These are phyloP conservation scores for Uria lomvia DNA, from an alignment of 2,113 vertebrate species.

Conservation along the genomic window DNA sequence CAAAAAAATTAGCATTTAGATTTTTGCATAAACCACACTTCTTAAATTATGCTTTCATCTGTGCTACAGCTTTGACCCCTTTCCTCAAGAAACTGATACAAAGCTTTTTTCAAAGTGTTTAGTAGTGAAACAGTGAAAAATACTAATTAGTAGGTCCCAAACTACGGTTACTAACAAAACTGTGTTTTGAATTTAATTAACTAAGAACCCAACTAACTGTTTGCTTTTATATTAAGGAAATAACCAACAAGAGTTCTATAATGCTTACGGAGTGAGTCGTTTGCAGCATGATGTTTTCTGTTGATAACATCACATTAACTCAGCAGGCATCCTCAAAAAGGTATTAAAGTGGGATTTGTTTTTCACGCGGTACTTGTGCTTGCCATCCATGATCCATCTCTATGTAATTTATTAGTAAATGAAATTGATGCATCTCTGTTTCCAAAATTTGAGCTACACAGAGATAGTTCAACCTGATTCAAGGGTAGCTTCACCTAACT, in stretches of 20 bases:
- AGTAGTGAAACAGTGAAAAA: background rate
- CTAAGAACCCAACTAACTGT: conserved; percentile 56
- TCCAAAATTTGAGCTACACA: background rate
- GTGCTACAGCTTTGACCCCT: background rate
- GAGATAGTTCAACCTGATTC: background rate
- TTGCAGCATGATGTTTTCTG: conserved; percentile 72
- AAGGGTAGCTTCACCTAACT: background rate
- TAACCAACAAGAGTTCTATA: conserved; percentile 75
- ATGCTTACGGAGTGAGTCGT: conserved; percentile 63
- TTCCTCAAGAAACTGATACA: background rate
- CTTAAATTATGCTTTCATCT: background rate
- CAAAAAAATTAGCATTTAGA: background rate
- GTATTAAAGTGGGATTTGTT: conserved; percentile 49
- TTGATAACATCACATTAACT: conserved; percentile 69
- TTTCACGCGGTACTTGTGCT: background rate
- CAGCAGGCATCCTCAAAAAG: conserved; percentile 61
- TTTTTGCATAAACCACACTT: background rate
- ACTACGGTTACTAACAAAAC: background rate
- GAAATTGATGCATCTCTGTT: background rate
- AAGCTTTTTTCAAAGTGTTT: background rate
- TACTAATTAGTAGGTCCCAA: background rate
- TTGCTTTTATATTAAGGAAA: conserved; percentile 73
- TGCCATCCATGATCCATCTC: background rate
- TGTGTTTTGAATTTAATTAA: conserved; percentile 18
- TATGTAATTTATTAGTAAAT: background rate